phyloP scores from a whole-genome alignment of 2,113 vertebrate genomes.

The Athene cunicularia region DNA sequence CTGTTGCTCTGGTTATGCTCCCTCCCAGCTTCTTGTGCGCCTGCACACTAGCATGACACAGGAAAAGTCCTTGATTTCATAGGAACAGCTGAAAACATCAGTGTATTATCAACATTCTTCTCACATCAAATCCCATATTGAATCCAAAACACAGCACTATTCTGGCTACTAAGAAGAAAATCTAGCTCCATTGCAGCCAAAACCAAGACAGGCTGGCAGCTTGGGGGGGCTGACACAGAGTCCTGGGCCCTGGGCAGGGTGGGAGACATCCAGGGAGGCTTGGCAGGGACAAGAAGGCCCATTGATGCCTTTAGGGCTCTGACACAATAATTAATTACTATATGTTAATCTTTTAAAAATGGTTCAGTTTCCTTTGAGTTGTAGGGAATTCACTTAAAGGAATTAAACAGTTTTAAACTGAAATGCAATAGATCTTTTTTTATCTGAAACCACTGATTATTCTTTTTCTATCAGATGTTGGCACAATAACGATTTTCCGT shows the following conservation, averaged over 20 bases:
- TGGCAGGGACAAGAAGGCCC: not conserved
- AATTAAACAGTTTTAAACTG: not conserved
- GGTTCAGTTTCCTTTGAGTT: not conserved
- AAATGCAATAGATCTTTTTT: not conserved
- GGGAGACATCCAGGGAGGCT: not conserved
- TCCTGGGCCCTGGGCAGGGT: not conserved
- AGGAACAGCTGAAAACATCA: no score
- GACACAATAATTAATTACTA: not conserved
- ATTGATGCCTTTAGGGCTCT: not conserved
- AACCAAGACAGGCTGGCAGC: no score
- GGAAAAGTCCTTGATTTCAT: no score
- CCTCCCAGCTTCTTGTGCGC: no score
- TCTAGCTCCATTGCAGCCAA: no score
- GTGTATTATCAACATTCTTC: no score
- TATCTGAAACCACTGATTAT: not conserved
- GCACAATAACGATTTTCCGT: not conserved
- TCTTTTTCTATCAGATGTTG: not conserved
- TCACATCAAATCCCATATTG: no score
- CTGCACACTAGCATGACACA: no score
- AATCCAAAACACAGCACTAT: no score
- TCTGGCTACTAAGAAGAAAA: no score
- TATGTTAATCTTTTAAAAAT: not conserved
- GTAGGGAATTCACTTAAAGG: not conserved
- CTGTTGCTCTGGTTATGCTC: no score
- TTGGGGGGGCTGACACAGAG: rapidly evolving